These are phyloP conservation scores for Sclerodermus sp. DNA, from an alignment of 2,888 invertebrate genomes.

Conservation along the genomic window DNA sequence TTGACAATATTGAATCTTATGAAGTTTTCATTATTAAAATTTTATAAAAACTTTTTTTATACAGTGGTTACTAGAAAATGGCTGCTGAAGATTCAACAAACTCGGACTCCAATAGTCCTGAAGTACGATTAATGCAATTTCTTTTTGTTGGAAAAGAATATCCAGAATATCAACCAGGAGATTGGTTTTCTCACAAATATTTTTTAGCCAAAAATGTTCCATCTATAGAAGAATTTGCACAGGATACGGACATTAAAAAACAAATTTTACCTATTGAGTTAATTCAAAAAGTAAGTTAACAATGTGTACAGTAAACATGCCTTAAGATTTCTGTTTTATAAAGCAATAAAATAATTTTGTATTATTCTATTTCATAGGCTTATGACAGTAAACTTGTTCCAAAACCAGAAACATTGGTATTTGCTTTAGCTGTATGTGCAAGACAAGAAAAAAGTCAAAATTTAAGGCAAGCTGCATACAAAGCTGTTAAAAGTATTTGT, in stretches of 20 bases:
- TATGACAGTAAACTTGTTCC: constrained; percentile 61
- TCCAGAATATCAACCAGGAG: constrained; percentile 62
- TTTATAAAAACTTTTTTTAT: background rate
- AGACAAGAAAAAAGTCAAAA: constrained; percentile 49
- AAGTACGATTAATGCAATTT: constrained; percentile 21
- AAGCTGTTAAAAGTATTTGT: constrained; percentile 62
- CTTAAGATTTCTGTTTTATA: background rate
- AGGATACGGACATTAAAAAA: constrained; percentile 24
- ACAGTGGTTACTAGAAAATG: constrained; percentile 14
- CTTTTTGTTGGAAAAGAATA: constrained; percentile 30
- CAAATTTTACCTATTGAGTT: constrained; percentile 37
- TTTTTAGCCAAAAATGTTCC: constrained; percentile 58
- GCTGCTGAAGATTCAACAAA: constrained; percentile 11
- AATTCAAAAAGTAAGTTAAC: constrained; percentile 41
- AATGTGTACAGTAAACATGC: background rate
- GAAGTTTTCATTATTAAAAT: too few species aligned
- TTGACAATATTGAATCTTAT: too few species aligned
- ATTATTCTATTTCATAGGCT: constrained; percentile 52
- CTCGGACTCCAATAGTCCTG: constrained; percentile 14
- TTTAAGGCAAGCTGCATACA: constrained; percentile 63
- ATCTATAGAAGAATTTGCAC: constrained; percentile 51
- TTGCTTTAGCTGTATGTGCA: constrained; percentile 67
- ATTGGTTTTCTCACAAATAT: constrained; percentile 61
- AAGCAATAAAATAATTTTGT: background rate
- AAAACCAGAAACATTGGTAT: constrained; percentile 65